Evolutionary conservation across 2,113 vertebrate genomes (phyloP), one percentile per base, ranked within the genome.

Genomic region (Planiliza haematocheilus): DNA sequence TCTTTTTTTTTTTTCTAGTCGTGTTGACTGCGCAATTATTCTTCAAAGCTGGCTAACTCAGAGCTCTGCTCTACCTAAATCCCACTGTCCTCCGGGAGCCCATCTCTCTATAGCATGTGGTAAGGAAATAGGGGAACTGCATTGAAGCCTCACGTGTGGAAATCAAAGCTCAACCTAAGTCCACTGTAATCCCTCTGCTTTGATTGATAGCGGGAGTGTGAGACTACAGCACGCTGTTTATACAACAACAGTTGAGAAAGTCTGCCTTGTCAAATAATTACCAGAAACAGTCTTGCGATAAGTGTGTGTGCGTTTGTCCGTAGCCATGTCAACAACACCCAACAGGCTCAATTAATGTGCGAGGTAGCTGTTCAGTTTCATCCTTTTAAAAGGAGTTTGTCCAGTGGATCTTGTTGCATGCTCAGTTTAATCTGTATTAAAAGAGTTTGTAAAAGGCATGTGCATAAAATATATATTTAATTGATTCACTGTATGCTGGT

Each of bases 161-260:
- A 81, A 84, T 77, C 49, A 69, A 65, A 86, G 79, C 68, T 82
- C 76, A 80, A 71, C 57, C 24, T 70, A 76, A 81, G 8, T 82
- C 85, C 67, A 48, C 73, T 72, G 34, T 79, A 79, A 85, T 85
- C 74, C 70, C 48, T 70, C 39, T 37, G 73, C 73, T 18, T 77
- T 79, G 76, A 78, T 56, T 82, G 70, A 82, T 64, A 74, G 83
- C 65, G 11, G 64, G 38, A 45, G 41, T 60, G 48, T 57, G 74
- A 70, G 65, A 63, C 62, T 42, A 10, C 64, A 60, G 53, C 71
- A 72, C 79, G 48, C 11, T 85, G 73, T 84, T 71, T 49, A 24
- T 34, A 49, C 42, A 64, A 70, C 82, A 77, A 62, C 66, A 72
- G 48, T 70, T 49, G 37, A 74, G 52, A 77, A 59, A 11, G 38